Percentiles rank a stretch among this genome's conserved stretches.
phyloP scores from a whole-genome alignment of 1,140 invertebrate genomes.

The Musca vetustissima region DNA sequence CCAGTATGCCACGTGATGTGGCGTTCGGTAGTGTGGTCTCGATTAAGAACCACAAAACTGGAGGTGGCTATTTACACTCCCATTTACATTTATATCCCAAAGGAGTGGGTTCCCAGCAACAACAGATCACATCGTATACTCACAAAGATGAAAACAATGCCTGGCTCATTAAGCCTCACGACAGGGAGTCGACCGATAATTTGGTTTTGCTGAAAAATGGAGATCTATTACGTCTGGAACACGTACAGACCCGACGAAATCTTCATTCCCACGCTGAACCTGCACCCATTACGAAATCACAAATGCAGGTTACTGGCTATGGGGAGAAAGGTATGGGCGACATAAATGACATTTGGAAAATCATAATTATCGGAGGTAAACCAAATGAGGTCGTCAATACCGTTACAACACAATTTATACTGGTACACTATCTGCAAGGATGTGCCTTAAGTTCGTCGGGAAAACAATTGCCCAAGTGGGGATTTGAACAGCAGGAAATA shows the following conservation, averaged over 20 bases:
- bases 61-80: conserved; percentile 94
- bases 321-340: conserved; percentile 91
- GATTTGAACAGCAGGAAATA: conserved; percentile 92
- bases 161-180: conserved; percentile 83
- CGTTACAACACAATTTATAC: conserved; percentile 80
- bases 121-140: conserved; percentile 95
- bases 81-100: conserved; percentile 95
- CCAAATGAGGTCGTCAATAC: conserved; percentile 76
- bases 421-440: conserved; percentile 88
- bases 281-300: conserved; percentile 89
- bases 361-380: conserved; percentile 72
- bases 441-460: conserved; percentile 85
- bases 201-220: conserved; percentile 71
- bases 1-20: conserved; percentile 86
- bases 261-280: conserved; percentile 87
- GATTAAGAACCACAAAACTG: conserved; percentile 92
- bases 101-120: conserved; percentile 85
- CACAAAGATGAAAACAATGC: conserved; percentile 98
- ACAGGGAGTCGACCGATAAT: conserved; percentile 58
- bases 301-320: conserved; percentile 93
- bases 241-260: conserved; percentile 82
- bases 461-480: conserved; percentile 93
- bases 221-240: conserved; percentile 86
- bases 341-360: conserved; percentile 93
- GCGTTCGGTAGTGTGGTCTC: conserved; percentile 89